Percentiles rank a stretch among this genome's conserved stretches.
Conservation (phyloP, 2,113 vertebrate species). For the Bos taurus region DNA sequence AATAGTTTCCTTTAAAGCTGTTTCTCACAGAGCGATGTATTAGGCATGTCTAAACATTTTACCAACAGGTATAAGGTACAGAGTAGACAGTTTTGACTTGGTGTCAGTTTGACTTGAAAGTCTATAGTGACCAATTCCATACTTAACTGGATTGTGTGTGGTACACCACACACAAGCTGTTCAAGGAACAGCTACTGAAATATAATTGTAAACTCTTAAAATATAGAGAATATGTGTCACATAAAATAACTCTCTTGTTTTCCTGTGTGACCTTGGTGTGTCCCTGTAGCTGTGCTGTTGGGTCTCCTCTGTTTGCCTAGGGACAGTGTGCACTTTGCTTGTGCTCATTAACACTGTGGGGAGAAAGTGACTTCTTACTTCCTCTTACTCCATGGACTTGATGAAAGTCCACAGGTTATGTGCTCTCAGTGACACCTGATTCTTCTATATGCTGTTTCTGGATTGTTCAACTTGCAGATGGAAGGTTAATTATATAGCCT, state of each 20-base stretch:
- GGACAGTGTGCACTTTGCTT: not conserved
- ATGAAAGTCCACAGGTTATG: not conserved
- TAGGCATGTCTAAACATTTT: not conserved
- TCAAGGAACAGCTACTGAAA: not conserved
- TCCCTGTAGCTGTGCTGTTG: not conserved
- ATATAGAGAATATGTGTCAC: not conserved
- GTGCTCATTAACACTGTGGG: not conserved
- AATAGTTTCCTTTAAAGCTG: not conserved
- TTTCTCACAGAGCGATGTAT: not conserved
- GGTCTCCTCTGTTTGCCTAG: not conserved
- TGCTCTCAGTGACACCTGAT: not conserved
- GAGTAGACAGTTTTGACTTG: not conserved
- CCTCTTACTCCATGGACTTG: not conserved
- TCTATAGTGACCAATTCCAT: not conserved
- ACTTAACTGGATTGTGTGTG: not conserved
- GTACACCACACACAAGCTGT: not conserved
- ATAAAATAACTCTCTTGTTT: not conserved
- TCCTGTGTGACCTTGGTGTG: not conserved
- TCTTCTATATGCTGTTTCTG: not conserved
- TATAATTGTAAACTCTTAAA: not conserved
- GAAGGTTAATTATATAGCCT: not conserved
- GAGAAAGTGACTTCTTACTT: constrained; percentile 23
- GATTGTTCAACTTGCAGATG: not conserved
- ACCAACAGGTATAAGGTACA: not conserved
- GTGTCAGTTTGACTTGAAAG: not conserved